phyloP scores from a whole-genome alignment of 2,888 invertebrate species.

The Dynastes grantii region DNA sequence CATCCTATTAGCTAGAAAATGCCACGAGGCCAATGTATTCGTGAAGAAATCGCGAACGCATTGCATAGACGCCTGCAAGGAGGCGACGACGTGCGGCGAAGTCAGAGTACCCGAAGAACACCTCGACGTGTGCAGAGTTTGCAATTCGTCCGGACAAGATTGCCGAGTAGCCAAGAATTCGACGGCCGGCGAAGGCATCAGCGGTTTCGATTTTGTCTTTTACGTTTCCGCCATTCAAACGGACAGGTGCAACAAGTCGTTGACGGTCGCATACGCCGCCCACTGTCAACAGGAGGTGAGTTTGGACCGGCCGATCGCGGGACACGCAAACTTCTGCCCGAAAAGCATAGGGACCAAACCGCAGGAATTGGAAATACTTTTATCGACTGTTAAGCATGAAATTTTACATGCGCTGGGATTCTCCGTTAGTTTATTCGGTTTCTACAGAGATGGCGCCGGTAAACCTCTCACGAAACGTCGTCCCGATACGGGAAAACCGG shows the following conservation, averaged over 20 bases:
- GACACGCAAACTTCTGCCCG: constrained; percentile 98
- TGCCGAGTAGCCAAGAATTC: constrained; percentile 77
- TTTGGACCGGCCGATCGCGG: constrained; percentile 96
- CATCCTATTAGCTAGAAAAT: constrained; percentile 91
- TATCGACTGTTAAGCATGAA: constrained; percentile 98
- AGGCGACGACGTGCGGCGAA: constrained; percentile 95
- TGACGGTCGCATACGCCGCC: constrained; percentile 97
- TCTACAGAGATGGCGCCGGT: constrained; percentile 93
- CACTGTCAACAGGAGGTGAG: constrained; percentile 98
- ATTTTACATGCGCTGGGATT: constrained; percentile 98
- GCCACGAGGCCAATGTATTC: constrained; percentile 90
- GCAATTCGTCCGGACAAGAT: constrained; percentile 89
- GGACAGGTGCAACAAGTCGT: constrained; percentile 85
- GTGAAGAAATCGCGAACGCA: constrained; percentile 88
- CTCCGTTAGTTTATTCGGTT: constrained; percentile 96
- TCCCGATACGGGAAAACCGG: constrained; percentile 90
- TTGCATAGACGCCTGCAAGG: constrained; percentile 88
- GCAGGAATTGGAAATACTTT: constrained; percentile 90
- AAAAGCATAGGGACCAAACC: constrained; percentile 92
- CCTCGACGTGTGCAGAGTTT: constrained; percentile 92
- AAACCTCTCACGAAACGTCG: constrained; percentile 87
- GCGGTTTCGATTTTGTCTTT: constrained; percentile 93
- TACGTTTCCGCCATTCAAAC: constrained; percentile 97
- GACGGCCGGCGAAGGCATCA: constrained; percentile 78
- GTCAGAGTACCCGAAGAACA: constrained; percentile 94